Evolutionary conservation across 1,140 invertebrate species (phyloP).

Genomic region (Drosophila ogumai): DNA sequence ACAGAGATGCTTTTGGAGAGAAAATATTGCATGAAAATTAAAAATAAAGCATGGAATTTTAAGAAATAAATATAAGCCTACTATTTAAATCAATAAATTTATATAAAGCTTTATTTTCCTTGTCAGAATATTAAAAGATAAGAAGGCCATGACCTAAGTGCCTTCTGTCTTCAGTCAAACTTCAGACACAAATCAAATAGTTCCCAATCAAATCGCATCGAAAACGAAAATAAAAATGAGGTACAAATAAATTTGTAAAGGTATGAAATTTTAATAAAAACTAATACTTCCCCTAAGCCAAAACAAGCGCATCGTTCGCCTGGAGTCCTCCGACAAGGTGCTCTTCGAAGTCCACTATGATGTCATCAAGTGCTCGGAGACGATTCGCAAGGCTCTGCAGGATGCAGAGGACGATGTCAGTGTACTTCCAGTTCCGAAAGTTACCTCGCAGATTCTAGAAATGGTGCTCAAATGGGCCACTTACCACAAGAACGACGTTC

Average conservation of each 20-base stretch:
- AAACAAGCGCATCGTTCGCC: slow-evolving; percentile 91
- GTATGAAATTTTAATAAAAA: background rate
- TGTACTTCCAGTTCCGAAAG: slow-evolving; percentile 98
- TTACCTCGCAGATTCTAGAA: slow-evolving; percentile 97
- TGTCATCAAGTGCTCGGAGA: slow-evolving; percentile 98
- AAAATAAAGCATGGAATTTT: no score
- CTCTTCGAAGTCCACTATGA: slow-evolving; percentile 98
- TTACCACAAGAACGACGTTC: slow-evolving; percentile 94
- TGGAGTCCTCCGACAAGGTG: slow-evolving; percentile 98
- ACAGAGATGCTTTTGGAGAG: background rate
- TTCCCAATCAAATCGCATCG: background rate
- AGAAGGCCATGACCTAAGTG: slow-evolving; percentile 33
- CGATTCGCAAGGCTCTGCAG: slow-evolving; percentile 99
- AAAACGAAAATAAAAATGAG: background rate
- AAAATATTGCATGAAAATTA: background rate
- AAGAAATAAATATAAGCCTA: background rate
- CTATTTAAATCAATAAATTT: background rate
- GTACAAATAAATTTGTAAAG: background rate
- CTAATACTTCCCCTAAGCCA: background rate
- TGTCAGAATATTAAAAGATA: background rate
- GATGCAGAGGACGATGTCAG: slow-evolving; percentile 98
- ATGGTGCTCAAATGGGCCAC: slow-evolving; percentile 99
- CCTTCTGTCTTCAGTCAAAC: background rate
- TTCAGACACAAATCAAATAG: background rate
- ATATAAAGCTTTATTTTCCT: background rate